Percentiles rank a stretch among this genome's conserved stretches.
These are phyloP conservation scores for Pagrus major DNA, from an alignment of 2,113 vertebrate species.

Conservation along the genomic window DNA sequence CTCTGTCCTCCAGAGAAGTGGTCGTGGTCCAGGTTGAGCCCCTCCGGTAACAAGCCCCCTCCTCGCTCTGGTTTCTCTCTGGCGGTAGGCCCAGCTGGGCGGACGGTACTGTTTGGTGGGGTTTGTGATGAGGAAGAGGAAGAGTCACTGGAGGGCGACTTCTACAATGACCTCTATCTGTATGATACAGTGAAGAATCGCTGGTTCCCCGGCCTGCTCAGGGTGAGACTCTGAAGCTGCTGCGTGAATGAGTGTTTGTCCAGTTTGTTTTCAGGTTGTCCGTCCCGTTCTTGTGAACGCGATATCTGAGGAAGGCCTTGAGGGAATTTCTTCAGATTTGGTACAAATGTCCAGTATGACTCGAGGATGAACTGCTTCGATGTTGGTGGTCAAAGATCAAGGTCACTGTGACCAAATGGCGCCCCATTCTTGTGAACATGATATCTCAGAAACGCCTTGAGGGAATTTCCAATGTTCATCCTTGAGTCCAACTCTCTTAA, in stretches of 20 bases:
- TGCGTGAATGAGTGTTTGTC: not conserved
- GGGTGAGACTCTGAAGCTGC: constrained; percentile 77
- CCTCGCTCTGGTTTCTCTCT: constrained; percentile 92
- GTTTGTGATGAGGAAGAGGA: constrained; percentile 97
- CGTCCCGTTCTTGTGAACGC: too few species aligned
- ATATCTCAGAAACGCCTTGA: too few species aligned
- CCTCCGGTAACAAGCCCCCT: constrained; percentile 89
- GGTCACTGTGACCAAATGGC: too few species aligned
- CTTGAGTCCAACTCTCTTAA: too few species aligned
- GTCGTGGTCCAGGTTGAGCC: constrained; percentile 89
- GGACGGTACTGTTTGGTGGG: constrained; percentile 92
- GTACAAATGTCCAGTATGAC: too few species aligned
- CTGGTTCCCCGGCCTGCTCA: constrained; percentile 90
- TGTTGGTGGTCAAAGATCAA: too few species aligned
- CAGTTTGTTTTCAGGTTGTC: too few species aligned
- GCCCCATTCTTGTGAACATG: too few species aligned
- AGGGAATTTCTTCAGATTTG: too few species aligned
- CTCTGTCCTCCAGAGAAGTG: constrained; percentile 87
- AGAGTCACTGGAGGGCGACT: constrained; percentile 92
- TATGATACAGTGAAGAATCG: constrained; percentile 90
- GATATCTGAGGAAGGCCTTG: too few species aligned
- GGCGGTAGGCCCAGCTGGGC: constrained; percentile 84
- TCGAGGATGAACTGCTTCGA: too few species aligned
- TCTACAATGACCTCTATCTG: constrained; percentile 92
- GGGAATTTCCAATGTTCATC: too few species aligned